Evolutionary conservation across 2,888 invertebrate species (phyloP).

Genomic region (Synanthedon tipuliformis): DNA sequence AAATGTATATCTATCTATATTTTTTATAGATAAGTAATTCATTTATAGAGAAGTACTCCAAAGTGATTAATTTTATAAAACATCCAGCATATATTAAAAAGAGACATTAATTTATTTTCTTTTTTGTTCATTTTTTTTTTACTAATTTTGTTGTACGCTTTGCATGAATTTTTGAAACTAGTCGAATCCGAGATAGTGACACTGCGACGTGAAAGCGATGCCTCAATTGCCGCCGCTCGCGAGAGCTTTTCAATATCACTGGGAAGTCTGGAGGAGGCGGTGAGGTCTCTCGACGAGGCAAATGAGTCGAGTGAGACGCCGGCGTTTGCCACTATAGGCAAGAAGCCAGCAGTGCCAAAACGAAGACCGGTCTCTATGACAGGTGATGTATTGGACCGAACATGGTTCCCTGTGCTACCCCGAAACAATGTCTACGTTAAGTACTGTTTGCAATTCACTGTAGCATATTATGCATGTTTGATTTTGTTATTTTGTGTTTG

Average conservation of each 20-base stretch:
- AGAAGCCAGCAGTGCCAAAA: constrained; percentile 64
- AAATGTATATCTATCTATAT: too few species aligned
- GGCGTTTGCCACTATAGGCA: constrained; percentile 56
- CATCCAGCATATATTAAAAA: not conserved
- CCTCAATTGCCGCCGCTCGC: constrained; percentile 45
- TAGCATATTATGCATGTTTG: too few species aligned
- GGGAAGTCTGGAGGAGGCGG: constrained; percentile 59
- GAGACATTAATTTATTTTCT: constrained; percentile 22
- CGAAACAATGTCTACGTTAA: too few species aligned
- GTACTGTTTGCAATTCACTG: too few species aligned
- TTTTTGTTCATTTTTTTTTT: constrained; percentile 20
- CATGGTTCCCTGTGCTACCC: too few species aligned
- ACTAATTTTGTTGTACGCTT: constrained; percentile 18
- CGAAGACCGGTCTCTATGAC: constrained; percentile 72
- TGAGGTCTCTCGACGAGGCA: constrained; percentile 53
- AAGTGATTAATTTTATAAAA: too few species aligned
- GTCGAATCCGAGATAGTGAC: constrained; percentile 67
- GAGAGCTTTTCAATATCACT: constrained; percentile 62
- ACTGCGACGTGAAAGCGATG: constrained; percentile 63
- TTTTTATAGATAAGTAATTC: too few species aligned
- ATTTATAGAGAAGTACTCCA: too few species aligned
- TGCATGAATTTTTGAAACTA: constrained; percentile 27
- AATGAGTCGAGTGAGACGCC: constrained; percentile 45
- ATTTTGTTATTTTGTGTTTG: too few species aligned
- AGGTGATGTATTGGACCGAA: constrained; percentile 24